A percentile compares a stretch with the other conserved stretches of the same genome.
These are phyloP conservation scores for Eupsittula cactorum DNA, from an alignment of 2,113 vertebrate genomes.

Conservation along the genomic window DNA sequence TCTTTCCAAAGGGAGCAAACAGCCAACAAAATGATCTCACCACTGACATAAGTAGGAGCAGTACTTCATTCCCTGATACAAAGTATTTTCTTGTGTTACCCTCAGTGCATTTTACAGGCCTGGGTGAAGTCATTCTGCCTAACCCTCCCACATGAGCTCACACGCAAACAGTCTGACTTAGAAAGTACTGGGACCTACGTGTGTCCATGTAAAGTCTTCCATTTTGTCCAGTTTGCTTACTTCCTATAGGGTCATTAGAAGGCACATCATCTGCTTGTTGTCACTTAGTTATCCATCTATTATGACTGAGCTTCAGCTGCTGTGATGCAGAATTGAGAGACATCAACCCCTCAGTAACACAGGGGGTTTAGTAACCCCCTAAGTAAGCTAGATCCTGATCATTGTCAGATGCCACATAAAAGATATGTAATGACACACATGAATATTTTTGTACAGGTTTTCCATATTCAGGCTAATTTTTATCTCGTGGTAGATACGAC, in stretches of 20 bases:
- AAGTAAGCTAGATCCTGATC: not conserved
- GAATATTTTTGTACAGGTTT: not conserved
- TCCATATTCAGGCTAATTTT: not conserved
- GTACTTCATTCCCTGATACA: not conserved
- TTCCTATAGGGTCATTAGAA: not conserved
- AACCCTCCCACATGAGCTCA: not conserved
- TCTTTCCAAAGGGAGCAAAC: not conserved
- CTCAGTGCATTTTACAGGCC: not conserved
- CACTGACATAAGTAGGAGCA: not conserved
- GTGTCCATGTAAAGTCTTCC: not conserved
- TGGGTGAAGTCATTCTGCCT: not conserved
- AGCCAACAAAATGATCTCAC: not conserved
- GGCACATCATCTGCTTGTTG: not conserved
- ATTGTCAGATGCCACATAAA: not conserved
- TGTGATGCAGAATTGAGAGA: not conserved
- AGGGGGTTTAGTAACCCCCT: not conserved
- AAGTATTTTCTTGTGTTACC: not conserved
- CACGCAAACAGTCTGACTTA: accelerated
- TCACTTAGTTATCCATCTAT: not conserved
- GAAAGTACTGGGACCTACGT: not conserved
- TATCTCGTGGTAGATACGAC: not conserved
- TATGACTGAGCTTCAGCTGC: not conserved
- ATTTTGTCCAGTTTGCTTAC: not conserved
- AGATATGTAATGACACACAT: not conserved
- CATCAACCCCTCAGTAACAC: not conserved